Evolutionary conservation across 2,888 invertebrate species (phyloP).

Genomic region (Spodoptera picta): DNA sequence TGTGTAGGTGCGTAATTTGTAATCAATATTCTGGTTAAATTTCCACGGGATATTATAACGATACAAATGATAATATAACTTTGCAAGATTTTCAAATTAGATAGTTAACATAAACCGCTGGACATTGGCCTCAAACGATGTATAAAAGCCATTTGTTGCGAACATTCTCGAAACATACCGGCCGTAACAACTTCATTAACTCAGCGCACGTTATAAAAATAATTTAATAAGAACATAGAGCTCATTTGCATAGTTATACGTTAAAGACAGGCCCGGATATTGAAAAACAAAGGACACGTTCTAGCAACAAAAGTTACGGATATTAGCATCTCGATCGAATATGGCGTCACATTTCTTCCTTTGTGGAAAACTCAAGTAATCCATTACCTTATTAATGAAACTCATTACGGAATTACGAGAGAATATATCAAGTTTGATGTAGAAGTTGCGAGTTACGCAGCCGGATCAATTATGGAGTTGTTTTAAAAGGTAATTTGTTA

Average conservation of each 20-base stretch:
- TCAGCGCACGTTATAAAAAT: slow-evolving; percentile 12
- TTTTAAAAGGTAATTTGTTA: slow-evolving; percentile 36
- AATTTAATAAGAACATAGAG: slow-evolving; percentile 24
- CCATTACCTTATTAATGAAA: slow-evolving; percentile 54
- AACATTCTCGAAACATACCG: slow-evolving; percentile 3
- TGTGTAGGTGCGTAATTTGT: too few relatives aligned
- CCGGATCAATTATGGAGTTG: slow-evolving; percentile 34
- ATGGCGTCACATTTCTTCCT: slow-evolving; percentile 50
- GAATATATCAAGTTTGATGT: slow-evolving; percentile 42
- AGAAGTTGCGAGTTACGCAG: slow-evolving; percentile 32
- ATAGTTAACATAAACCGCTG: not conserved
- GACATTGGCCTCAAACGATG: slow-evolving; percentile 1
- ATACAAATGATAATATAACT: too few relatives aligned
- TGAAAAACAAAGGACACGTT: slow-evolving; percentile 46
- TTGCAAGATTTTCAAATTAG: too few relatives aligned
- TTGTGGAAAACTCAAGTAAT: slow-evolving; percentile 53
- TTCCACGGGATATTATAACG: too few relatives aligned
- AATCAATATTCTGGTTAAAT: too few relatives aligned
- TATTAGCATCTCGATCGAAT: slow-evolving; percentile 63
- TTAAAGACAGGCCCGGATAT: slow-evolving; percentile 51
- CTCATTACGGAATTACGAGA: slow-evolving; percentile 56
- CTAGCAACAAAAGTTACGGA: slow-evolving; percentile 62
- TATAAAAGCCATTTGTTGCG: not conserved
- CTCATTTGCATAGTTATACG: slow-evolving; percentile 43
- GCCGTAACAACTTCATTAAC: slow-evolving; percentile 12